Conservation (phyloP, 2,113 vertebrate species). For the Gobio gobio region DNA sequence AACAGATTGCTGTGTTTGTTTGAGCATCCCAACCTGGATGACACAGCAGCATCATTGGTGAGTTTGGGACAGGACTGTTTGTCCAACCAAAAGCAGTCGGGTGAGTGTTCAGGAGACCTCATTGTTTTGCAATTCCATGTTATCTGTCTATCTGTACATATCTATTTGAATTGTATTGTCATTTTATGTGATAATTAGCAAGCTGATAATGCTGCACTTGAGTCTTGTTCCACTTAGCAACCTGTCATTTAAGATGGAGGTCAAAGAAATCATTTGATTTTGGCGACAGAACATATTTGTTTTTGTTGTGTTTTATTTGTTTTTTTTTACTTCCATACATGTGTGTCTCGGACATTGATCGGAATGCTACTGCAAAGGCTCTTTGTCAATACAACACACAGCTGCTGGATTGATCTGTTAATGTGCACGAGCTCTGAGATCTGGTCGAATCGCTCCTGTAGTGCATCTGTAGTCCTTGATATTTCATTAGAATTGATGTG, state of each 20-base stretch:
- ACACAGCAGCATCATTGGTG: background rate
- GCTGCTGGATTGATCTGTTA: slow-evolving; percentile 45
- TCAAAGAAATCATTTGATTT: background rate
- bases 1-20: background rate
- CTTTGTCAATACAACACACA: slow-evolving; percentile 46
- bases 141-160: background rate
- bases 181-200: background rate
- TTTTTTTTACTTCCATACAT: background rate
- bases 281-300: background rate
- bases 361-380: slow-evolving; percentile 17
- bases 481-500: slow-evolving; percentile 44
- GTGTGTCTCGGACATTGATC: slow-evolving; percentile 26
- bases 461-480: slow-evolving; percentile 28
- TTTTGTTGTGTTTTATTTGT: background rate
- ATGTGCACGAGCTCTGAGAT: background rate
- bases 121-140: background rate
- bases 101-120: background rate
- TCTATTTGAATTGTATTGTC: background rate
- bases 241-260: background rate
- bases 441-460: slow-evolving; percentile 2
- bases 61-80: background rate
- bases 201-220: background rate
- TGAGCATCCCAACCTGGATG: background rate
- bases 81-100: background rate
- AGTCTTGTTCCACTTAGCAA: background rate